Conservation (phyloP, 2,113 vertebrate genomes). For the Apistogramma diplotaenia region DNA sequence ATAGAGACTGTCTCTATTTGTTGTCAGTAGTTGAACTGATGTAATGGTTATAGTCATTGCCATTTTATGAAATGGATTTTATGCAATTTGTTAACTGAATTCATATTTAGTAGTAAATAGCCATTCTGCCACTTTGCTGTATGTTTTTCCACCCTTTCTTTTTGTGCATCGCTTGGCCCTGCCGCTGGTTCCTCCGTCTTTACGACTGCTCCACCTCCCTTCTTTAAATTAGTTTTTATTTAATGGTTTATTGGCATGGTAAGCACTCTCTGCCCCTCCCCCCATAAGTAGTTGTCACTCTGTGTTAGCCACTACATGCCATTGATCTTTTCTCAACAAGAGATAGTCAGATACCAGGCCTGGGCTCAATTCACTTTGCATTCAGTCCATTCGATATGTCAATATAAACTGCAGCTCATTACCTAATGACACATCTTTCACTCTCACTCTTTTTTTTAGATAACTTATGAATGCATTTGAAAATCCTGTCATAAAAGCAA, state of each 20-base stretch:
- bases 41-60: not conserved
- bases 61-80: too few species aligned
- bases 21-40: not conserved
- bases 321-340: conserved; percentile 69
- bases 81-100: not conserved
- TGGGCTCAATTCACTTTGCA: conserved; percentile 58
- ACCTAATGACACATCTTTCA: conserved; percentile 60
- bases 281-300: conserved; percentile 69
- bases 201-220: conserved; percentile 13
- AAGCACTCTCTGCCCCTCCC: not conserved
- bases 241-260: conserved; percentile 59
- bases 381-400: conserved; percentile 53
- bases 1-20: too few species aligned
- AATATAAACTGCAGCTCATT: conserved; percentile 57
- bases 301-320: conserved; percentile 62
- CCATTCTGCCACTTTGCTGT: not conserved
- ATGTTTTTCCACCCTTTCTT: not conserved
- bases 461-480: not conserved
- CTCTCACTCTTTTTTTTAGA: not conserved
- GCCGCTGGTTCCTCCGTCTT: not conserved
- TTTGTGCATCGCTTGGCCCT: not conserved
- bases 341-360: conserved; percentile 55
- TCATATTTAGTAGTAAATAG: not conserved
- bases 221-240: conserved; percentile 63
- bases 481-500: not conserved